Evolutionary conservation across 2,888 invertebrate genomes (phyloP).

Genomic region (Macaria liturata): DNA sequence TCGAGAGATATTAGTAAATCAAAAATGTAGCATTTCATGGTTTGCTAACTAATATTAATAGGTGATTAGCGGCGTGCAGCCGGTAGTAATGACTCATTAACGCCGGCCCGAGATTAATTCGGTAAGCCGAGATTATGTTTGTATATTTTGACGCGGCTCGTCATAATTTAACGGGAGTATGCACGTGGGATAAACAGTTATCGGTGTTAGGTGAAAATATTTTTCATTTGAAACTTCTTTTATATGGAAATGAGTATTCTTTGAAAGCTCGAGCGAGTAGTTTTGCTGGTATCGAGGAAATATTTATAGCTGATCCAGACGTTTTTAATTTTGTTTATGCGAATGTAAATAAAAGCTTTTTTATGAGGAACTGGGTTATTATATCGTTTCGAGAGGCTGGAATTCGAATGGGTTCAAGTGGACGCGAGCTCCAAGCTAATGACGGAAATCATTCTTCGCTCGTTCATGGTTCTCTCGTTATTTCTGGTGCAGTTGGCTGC

Average conservation of each 20-base stretch:
- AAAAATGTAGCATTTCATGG: conserved; percentile 68
- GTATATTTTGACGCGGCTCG: conserved; percentile 20
- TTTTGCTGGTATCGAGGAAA: conserved; percentile 2
- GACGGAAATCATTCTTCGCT: conserved; percentile 7
- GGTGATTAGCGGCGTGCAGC: conserved; percentile 41
- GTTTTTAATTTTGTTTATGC: not conserved
- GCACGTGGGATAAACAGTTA: conserved; percentile 20
- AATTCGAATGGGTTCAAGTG: conserved; percentile 7
- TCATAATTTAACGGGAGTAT: conserved; percentile 20
- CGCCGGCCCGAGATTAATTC: conserved; percentile 42
- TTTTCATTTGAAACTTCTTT: conserved; percentile 7
- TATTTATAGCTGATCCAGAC: conserved; percentile 7
- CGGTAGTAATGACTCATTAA: conserved; percentile 52
- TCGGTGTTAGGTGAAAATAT: conserved; percentile 15
- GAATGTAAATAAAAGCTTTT: conserved; percentile 6
- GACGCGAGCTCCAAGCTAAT: not conserved
- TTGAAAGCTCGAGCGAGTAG: conserved; percentile 1
- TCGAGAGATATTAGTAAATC: conserved; percentile 56
- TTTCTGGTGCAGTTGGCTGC: conserved; percentile 5
- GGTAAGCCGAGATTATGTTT: conserved; percentile 27
- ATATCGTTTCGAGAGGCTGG: conserved; percentile 4
- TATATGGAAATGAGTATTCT: conserved; percentile 16
- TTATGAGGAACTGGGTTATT: conserved; percentile 2
- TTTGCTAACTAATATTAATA: conserved; percentile 67
- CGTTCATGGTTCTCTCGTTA: conserved; percentile 7